Percentiles rank a stretch among this genome's conserved stretches.
Conservation (phyloP, 2,113 vertebrate genomes). For the Zosterops japonicus region DNA sequence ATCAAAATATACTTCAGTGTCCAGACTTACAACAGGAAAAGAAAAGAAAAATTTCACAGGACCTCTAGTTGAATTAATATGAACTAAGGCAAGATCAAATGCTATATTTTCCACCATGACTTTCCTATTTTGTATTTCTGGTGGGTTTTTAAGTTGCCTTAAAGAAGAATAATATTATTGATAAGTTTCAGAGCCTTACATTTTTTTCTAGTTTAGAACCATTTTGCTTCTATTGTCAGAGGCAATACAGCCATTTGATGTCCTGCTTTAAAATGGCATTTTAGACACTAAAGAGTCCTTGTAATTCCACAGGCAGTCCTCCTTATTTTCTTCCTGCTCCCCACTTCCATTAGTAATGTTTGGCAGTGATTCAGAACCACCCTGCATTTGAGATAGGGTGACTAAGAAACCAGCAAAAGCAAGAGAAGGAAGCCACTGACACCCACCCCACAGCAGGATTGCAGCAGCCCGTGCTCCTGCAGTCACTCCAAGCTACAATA, state of each 20-base stretch:
- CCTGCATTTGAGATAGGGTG: background rate
- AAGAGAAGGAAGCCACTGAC: conserved; percentile 6
- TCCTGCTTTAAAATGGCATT: background rate
- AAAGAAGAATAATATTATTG: background rate
- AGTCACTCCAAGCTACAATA: background rate
- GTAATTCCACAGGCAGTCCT: conserved; percentile 5
- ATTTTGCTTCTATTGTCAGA: background rate
- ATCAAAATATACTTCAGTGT: background rate
- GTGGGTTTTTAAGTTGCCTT: background rate
- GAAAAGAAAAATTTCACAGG: background rate
- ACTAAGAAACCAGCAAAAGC: conserved; percentile 22
- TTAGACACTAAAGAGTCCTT: background rate
- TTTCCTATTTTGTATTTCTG: background rate
- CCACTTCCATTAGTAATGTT: background rate
- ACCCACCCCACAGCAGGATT: background rate
- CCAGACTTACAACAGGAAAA: background rate
- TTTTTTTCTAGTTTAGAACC: background rate
- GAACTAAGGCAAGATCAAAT: background rate
- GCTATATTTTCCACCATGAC: background rate
- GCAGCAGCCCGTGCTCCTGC: conserved; percentile 9
- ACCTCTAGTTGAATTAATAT: background rate
- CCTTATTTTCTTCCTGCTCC: conserved; percentile 27
- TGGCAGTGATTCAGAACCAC: conserved; percentile 30
- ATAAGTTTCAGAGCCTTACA: background rate
- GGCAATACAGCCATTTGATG: background rate